Evolutionary conservation across 2,113 vertebrate species (phyloP).

Genomic region (Crotalus helleri): DNA sequence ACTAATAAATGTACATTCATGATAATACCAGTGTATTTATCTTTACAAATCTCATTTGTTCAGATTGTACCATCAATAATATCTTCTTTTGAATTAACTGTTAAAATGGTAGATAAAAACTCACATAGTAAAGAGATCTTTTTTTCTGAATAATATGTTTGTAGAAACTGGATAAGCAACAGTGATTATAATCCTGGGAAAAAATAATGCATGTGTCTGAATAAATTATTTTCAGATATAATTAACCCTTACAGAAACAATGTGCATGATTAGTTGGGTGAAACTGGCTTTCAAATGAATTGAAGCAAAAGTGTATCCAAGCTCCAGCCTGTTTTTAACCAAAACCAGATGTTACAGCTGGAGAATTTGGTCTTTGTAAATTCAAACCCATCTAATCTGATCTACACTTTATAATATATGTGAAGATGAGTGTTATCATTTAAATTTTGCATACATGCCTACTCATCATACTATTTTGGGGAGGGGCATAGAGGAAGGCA

Average conservation of each 20-base stretch:
- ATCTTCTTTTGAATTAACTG: neutral
- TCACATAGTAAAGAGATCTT: neutral
- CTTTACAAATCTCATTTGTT: slow-evolving; percentile 46
- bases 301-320: neutral
- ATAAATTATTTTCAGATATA: neutral
- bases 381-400: neutral
- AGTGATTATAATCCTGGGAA: neutral
- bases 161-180: neutral
- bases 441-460: neutral
- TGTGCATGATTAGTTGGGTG: neutral
- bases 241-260: neutral
- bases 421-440: neutral
- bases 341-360: neutral
- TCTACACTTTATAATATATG: neutral
- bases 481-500: neutral
- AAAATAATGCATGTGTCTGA: neutral
- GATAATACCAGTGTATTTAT: neutral
- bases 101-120: fast-evolving
- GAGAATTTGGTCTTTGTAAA: neutral
- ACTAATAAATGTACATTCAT: neutral
- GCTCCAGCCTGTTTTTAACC: neutral
- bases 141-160: neutral
- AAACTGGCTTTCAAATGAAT: neutral
- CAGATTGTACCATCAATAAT: neutral
- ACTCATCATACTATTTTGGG: neutral